Conservation (phyloP, 2,797 vertebrate genomes). For the Bryconaethiops microstoma region DNA sequence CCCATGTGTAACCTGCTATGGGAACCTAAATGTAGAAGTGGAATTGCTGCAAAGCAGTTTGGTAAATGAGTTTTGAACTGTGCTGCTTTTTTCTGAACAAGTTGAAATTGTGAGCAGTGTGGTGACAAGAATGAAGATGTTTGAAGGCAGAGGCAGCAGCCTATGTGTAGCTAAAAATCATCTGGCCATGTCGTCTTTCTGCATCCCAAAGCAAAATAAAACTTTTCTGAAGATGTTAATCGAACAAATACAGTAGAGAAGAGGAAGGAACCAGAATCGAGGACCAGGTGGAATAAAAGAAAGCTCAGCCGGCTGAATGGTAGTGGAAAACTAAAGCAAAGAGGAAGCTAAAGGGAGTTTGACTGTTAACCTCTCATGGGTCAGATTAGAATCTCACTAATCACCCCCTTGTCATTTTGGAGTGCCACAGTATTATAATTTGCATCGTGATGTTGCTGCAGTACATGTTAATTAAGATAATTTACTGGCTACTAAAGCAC, state of each 20-base stretch:
- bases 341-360: background rate
- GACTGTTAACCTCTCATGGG: background rate
- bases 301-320: no score
- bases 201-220: no score
- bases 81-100: background rate
- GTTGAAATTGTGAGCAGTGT: background rate
- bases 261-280: background rate
- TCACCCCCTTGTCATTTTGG: background rate
- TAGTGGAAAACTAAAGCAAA: no score
- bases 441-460: background rate
- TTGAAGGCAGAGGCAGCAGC: background rate
- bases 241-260: background rate
- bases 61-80: background rate
- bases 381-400: background rate
- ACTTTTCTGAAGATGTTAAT: no score
- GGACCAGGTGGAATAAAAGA: no score
- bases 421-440: background rate
- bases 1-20: background rate
- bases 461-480: background rate
- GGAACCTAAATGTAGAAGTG: background rate
- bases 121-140: background rate
- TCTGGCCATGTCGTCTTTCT: background rate
- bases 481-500: background rate
- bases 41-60: background rate
- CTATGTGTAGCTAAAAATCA: background rate